Conservation (phyloP, 2,888 invertebrate genomes). For the Odontocolon sp. region DNA sequence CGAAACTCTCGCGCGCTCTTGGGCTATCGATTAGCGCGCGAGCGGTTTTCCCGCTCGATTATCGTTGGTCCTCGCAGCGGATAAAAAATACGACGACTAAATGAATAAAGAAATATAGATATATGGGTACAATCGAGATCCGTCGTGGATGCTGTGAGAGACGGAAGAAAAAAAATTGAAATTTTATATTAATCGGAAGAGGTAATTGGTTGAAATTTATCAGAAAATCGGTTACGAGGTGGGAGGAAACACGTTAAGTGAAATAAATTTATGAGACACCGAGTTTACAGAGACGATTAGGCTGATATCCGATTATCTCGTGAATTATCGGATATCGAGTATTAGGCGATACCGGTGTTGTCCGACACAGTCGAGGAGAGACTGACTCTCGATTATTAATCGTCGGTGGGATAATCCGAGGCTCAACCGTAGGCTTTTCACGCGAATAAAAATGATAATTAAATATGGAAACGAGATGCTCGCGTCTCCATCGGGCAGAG, state of each 20-base stretch:
- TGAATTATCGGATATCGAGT: conserved; percentile 48
- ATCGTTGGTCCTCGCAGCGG: conserved; percentile 24
- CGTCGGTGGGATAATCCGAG: conserved; percentile 52
- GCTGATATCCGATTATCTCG: conserved; percentile 56
- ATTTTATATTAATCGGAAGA: neutral
- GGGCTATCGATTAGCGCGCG: neutral
- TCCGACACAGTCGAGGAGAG: conserved; percentile 47
- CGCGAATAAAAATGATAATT: conserved; percentile 56
- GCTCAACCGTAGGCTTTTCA: conserved; percentile 11
- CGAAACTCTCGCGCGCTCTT: neutral
- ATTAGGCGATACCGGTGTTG: neutral
- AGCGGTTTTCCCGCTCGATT: conserved; percentile 21
- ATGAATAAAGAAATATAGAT: neutral
- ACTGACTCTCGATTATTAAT: conserved; percentile 49
- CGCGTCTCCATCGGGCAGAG: conserved; percentile 49
- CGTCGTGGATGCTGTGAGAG: no score
- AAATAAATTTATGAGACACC: no score
- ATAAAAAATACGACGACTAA: neutral
- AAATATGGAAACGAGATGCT: conserved; percentile 62
- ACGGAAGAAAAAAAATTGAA: neutral
- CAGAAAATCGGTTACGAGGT: no score
- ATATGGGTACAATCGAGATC: no score
- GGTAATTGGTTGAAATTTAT: neutral
- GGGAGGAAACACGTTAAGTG: no score
- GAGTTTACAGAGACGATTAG: conserved; percentile 3